Base-by-base conservation (phyloP, 1,140 invertebrate genomes). In the Anastrepha ludens region DNA sequence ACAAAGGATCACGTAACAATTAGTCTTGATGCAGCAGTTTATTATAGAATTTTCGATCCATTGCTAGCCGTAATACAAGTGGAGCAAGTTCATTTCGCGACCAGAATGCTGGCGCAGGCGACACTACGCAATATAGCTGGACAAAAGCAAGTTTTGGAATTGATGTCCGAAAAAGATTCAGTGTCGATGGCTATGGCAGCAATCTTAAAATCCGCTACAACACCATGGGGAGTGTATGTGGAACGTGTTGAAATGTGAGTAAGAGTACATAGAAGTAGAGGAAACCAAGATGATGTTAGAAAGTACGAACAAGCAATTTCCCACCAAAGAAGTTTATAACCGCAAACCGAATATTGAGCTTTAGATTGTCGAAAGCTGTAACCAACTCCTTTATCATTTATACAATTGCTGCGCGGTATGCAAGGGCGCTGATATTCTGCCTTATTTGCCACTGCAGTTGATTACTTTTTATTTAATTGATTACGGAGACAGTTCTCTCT, bases 211-310 rank as follows among this genome's bases (percentile, higher is more conserved):
- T 90, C 85, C 2, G 89, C 90, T 0, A 91, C 91, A 41, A 2
- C 55, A 60, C 94, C 97, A 50, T 99, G 98, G 98, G 98, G 98
- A 3, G 97, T 99, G 8, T 98, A 98, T 94, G 97, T 99, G 0
- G 97, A 99, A 93, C 94, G 98, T 89, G 98, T 99, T 41, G 98
- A 98, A 95, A 97, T 99, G 97, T 98, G 94, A 96, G 90, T 39
- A 55, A 9, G 50, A 59, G 50, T 55, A 55, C 50, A 55, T 55
- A 55, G 29, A 0, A 29, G 29, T 29, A 29, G 29, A 29, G 29
- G 29, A 29, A 29, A 1, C 29, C 29, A 29, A 29, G 29, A 29
- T 29, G 29, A 29, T 29, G 29, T 29, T 29, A 29, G 29, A 29
- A 29, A 29, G 29, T 29, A 29, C 29, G 29, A 29, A 0, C 29